Conservation (phyloP, 2,888 invertebrate species). For the Iselma pallidipennis region DNA sequence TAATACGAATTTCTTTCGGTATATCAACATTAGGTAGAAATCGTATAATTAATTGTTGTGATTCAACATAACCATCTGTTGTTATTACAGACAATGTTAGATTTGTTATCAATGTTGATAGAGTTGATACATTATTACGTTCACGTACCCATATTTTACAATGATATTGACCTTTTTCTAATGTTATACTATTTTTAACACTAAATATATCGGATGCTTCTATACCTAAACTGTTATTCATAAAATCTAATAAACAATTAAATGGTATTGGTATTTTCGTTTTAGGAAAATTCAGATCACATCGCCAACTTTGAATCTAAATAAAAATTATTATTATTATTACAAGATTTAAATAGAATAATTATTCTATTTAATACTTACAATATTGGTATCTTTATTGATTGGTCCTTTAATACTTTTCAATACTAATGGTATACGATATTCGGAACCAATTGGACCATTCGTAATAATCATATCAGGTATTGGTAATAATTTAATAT, state of each 20-base stretch:
- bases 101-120: not conserved
- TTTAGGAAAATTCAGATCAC: conserved; percentile 37
- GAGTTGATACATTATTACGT: not conserved
- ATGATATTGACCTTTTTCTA: conserved; percentile 50
- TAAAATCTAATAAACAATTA: conserved; percentile 50
- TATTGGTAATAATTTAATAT: conserved; percentile 40
- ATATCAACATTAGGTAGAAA: conserved; percentile 52
- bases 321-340: conserved; percentile 6
- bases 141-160: conserved; percentile 37
- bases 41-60: conserved; percentile 41
- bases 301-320: conserved; percentile 49
- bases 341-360: not conserved
- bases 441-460: conserved; percentile 33
- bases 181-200: conserved; percentile 46
- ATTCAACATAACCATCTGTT: conserved; percentile 39
- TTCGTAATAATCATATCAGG: conserved; percentile 44
- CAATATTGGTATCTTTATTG: conserved; percentile 45
- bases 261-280: conserved; percentile 47
- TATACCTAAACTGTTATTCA: conserved; percentile 39
- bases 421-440: conserved; percentile 44
- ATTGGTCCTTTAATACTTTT: conserved; percentile 40
- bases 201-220: conserved; percentile 46
- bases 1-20: conserved; percentile 36
- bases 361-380: conserved; percentile 3
- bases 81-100: conserved; percentile 48